Evolutionary conservation across 2,888 invertebrate species (phyloP), one percentile per base, ranked within the genome.

Genomic region (Trichogramma dendrolimi): DNA sequence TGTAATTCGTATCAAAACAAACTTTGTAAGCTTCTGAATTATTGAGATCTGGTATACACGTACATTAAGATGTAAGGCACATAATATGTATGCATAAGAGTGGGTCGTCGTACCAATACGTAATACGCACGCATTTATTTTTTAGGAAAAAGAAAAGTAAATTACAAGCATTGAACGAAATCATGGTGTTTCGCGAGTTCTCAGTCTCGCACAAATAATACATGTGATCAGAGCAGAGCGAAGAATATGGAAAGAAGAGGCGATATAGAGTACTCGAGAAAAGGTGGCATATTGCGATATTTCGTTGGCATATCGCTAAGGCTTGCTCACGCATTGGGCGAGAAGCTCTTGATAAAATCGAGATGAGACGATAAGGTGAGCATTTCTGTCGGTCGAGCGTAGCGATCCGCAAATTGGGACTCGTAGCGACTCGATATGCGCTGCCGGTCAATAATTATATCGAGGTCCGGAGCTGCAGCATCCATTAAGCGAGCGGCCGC

Each of bases 391-490:
- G 40, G n/a, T 8, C 6, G 56, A 40, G 27, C 4, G 8, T 4
- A 55, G 41, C 40, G 8, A 11, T 40, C 55, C 51, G 59, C 48
- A 63, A 70, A 70, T 62, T 66, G 68, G 68, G 27, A 27, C 27
- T 27, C 27, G 27, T 27, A 27, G 62, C 62, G 58, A 56, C 62
- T 58, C 57, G 58, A 55, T 51, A 52, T 42, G 42, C 39, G 62
- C 50, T 58, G 66, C 70, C 55, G 71, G 69, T 71, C 72, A 69
- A 72, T 74, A 73, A 74, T 73, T 74, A 73, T 71, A 67, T 65
- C 65, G 52, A 27, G 2, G 27, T 27, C 27, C 27, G 27, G 3
- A 14, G 27, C 27, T 27, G 27, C 27, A 68, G 72, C 70, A 69
- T 70, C 72, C 72, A 73, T 73, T 73, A 73, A 73, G 71, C 27